Conservation (phyloP, 2,888 invertebrate genomes). For the Sminthurides aquaticus region DNA sequence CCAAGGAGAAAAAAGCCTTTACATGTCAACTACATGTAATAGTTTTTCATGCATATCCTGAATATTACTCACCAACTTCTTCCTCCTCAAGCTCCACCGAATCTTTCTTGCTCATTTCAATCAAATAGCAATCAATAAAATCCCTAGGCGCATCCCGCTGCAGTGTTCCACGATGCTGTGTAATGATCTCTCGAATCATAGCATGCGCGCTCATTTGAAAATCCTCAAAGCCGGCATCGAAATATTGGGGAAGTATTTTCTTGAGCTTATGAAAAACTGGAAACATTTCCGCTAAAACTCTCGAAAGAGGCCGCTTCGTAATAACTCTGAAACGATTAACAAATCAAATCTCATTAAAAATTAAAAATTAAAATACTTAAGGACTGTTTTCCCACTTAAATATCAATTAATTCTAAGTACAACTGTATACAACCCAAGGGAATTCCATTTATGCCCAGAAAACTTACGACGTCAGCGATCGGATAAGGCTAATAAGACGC, state of each 20-base stretch:
- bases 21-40: too few species aligned
- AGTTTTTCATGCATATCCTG: too few species aligned
- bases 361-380: too few species aligned
- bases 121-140: constrained; percentile 35
- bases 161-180: constrained; percentile 27
- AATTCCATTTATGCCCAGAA: too few species aligned
- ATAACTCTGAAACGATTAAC: neutral
- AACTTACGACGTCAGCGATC: too few species aligned
- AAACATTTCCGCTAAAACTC: constrained; percentile 19
- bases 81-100: constrained; percentile 13
- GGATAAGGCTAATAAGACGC: constrained; percentile 23
- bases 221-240: constrained; percentile 11
- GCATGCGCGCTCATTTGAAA: constrained; percentile 16
- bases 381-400: too few species aligned
- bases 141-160: constrained; percentile 28
- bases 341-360: too few species aligned
- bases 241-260: constrained; percentile 5
- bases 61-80: neutral
- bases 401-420: too few species aligned
- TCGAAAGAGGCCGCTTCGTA: neutral
- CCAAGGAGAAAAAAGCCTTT: too few species aligned
- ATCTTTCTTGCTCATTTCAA: constrained; percentile 26
- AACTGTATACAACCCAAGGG: too few species aligned
- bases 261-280: constrained; percentile 21
- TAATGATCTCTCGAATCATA: constrained; percentile 27